phyloP scores from a whole-genome alignment of 2,888 invertebrate genomes.

The Ectropis crepuscularia region DNA sequence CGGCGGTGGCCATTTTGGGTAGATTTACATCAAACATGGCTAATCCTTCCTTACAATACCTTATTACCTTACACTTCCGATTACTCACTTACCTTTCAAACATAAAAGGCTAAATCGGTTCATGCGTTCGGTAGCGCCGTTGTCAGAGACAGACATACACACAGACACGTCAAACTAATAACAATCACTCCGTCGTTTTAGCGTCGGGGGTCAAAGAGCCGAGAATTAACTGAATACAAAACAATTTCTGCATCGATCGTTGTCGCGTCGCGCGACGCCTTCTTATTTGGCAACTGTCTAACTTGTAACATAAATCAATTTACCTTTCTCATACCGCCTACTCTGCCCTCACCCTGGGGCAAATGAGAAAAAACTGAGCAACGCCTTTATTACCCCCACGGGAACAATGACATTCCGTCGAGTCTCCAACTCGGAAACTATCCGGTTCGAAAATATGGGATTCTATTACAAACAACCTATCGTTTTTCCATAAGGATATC shows the following conservation, averaged over 20 bases:
- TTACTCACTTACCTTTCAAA: no score
- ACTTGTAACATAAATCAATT: constrained; percentile 62
- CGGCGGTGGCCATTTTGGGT: no score
- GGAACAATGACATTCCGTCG: constrained; percentile 40
- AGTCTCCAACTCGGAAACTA: constrained; percentile 35
- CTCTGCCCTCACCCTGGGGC: constrained; percentile 34
- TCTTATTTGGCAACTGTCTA: constrained; percentile 59
- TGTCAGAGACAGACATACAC: no score
- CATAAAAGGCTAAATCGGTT: no score
- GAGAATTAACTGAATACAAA: constrained; percentile 15
- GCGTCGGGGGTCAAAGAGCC: neutral
- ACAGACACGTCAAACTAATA: no score
- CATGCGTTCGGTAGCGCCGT: no score
- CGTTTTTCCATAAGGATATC: constrained; percentile 19
- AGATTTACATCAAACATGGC: no score
- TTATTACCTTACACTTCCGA: no score
- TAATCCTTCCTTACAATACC: no score
- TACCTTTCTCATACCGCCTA: constrained; percentile 41
- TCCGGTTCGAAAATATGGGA: constrained; percentile 31
- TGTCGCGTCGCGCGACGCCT: constrained; percentile 42
- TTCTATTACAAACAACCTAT: constrained; percentile 22
- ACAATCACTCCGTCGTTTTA: no score
- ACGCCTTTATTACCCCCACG: constrained; percentile 46
- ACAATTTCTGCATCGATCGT: constrained; percentile 36
- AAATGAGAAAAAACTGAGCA: constrained; percentile 45